Percentiles rank a stretch among this genome's conserved stretches.
phyloP scores from a whole-genome alignment of 2,797 vertebrate genomes.

The Sciurus carolinensis region DNA sequence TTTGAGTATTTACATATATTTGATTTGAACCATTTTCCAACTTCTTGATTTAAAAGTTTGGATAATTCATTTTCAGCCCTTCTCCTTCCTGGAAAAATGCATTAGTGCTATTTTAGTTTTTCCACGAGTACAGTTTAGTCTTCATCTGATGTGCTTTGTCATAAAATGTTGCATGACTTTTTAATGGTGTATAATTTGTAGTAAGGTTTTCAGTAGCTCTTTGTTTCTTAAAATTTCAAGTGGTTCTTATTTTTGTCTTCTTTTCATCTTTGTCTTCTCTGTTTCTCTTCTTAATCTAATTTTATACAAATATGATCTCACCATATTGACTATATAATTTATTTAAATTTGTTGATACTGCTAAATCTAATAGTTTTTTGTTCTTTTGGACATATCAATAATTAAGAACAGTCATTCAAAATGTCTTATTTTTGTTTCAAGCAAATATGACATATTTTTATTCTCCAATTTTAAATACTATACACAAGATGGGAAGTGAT shows the following conservation, averaged over 20 bases:
- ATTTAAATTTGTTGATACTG: neutral
- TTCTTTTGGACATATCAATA: neutral
- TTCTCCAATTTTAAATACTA: neutral
- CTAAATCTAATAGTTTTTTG: neutral
- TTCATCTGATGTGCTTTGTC: neutral
- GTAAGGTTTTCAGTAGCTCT: conserved; percentile 16
- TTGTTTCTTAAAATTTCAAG: conserved; percentile 44
- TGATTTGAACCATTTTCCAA: neutral
- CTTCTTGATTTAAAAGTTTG: conserved; percentile 28
- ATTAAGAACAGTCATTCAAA: neutral
- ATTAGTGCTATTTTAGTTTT: neutral
- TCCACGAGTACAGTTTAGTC: neutral
- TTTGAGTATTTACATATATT: neutral
- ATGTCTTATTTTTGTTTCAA: neutral
- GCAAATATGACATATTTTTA: neutral
- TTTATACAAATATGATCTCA: neutral
- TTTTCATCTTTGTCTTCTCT: neutral
- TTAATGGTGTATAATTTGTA: neutral
- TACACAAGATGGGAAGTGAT: no score
- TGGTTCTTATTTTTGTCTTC: neutral
- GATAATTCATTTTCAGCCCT: neutral
- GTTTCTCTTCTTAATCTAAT: conserved; percentile 10
- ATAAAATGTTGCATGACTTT: conserved; percentile 8
- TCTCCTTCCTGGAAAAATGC: neutral
- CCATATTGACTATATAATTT: neutral